Percentiles rank a stretch among this genome's conserved stretches.
Evolutionary conservation across 2,797 vertebrate genomes (phyloP).

Genomic region (Adelosebastes latens): DNA sequence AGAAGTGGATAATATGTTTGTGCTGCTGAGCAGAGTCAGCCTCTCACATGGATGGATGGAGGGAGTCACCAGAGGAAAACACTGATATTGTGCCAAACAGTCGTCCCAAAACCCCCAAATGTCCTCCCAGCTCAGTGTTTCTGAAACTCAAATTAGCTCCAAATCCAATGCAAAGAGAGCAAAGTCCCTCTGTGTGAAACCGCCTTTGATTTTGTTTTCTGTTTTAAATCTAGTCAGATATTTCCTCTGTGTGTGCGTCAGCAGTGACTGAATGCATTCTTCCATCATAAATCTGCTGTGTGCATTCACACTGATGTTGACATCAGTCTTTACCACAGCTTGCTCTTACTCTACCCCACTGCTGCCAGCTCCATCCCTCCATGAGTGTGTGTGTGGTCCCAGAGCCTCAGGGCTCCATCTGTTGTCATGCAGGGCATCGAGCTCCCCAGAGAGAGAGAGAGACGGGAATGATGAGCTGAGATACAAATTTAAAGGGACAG

Average conservation of each 20-base stretch:
- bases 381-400: constrained; percentile 56
- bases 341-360: constrained; percentile 12
- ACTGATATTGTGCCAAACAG: constrained; percentile 8
- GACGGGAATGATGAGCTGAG: constrained; percentile 51
- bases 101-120: neutral
- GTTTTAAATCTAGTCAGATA: constrained; percentile 24
- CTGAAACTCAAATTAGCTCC: constrained; percentile 13
- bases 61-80: neutral
- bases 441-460: constrained; percentile 48
- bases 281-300: constrained; percentile 18
- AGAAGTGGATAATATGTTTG: neutral
- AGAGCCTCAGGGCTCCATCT: constrained; percentile 78
- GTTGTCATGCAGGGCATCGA: constrained; percentile 72
- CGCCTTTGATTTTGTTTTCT: constrained; percentile 31
- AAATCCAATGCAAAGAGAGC: constrained; percentile 8
- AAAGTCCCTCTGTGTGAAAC: neutral
- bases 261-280: constrained; percentile 3
- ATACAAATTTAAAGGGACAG: constrained; percentile 68
- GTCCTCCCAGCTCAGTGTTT: neutral
- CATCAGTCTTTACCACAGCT: constrained; percentile 58
- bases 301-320: constrained; percentile 57
- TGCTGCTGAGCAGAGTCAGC: neutral
- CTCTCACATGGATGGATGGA: neutral
- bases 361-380: constrained; percentile 17
- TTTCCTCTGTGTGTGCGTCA: constrained; percentile 16